These are phyloP conservation scores for Drosophila meridiana DNA, from an alignment of 2,888 invertebrate genomes.

Conservation along the genomic window DNA sequence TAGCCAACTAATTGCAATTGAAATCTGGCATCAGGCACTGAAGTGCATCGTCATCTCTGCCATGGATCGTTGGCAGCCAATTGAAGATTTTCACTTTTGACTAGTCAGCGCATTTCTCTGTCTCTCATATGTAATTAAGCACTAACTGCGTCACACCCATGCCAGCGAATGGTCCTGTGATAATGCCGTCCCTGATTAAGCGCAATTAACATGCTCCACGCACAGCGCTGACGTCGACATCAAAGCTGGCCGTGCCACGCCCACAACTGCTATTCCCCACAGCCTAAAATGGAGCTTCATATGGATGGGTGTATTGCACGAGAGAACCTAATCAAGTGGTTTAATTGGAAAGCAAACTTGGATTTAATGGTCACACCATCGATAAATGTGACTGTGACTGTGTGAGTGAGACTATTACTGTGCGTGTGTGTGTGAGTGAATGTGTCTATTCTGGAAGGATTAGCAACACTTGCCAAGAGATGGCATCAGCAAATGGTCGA, in stretches of 20 bases:
- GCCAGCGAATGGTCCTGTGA: slow-evolving; percentile 19
- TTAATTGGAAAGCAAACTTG: slow-evolving; percentile 80
- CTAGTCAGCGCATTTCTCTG: slow-evolving; percentile 54
- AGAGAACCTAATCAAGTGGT: slow-evolving; percentile 74
- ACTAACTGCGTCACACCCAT: slow-evolving; percentile 54
- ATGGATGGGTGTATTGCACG: slow-evolving; percentile 18
- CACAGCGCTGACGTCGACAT: slow-evolving; percentile 59
- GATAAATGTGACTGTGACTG: slow-evolving; percentile 41
- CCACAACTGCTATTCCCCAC: slow-evolving; percentile 29
- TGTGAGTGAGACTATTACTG: slow-evolving; percentile 6
- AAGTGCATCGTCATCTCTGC: slow-evolving; percentile 21
- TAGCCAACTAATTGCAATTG: slow-evolving; percentile 46
- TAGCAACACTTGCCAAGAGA: slow-evolving; percentile 22
- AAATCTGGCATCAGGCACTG: slow-evolving; percentile 20
- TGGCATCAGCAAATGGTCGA: slow-evolving; percentile 1
- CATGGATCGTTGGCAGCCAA: slow-evolving; percentile 29
- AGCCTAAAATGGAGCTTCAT: slow-evolving; percentile 2
- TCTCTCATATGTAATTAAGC: slow-evolving; percentile 64
- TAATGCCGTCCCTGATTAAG: slow-evolving; percentile 67
- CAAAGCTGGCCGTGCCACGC: slow-evolving; percentile 45
- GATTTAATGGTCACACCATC: slow-evolving; percentile 73
- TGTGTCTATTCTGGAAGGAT: slow-evolving; percentile 36
- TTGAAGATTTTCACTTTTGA: slow-evolving; percentile 44
- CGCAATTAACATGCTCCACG: slow-evolving; percentile 74
- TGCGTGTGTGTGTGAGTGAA: background rate